phyloP scores from a whole-genome alignment of 2,888 invertebrate genomes.

The Marronus borbonicus region DNA sequence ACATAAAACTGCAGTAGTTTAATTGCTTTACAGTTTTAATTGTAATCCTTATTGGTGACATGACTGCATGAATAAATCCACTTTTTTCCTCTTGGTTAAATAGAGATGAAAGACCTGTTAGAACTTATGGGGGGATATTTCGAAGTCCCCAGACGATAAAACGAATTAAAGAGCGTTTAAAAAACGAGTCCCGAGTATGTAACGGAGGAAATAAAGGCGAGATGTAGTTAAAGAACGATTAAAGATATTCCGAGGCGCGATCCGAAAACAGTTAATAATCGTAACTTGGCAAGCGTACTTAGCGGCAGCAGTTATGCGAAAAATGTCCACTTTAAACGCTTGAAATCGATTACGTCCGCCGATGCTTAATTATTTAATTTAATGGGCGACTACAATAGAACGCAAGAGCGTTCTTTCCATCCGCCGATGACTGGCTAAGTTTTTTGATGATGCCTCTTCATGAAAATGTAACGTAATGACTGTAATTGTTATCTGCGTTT shows the following conservation, averaged over 20 bases:
- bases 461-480: conserved; percentile 15
- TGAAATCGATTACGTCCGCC: conserved; percentile 27
- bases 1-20: too few relatives aligned
- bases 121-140: too few relatives aligned
- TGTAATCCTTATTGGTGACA: too few relatives aligned
- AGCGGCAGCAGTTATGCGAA: not conserved
- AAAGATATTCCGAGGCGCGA: too few relatives aligned
- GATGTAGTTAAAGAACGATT: conserved; percentile 19
- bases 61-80: too few relatives aligned
- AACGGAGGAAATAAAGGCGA: not conserved
- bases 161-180: too few relatives aligned
- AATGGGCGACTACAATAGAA: conserved; percentile 15
- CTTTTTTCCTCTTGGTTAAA: too few relatives aligned
- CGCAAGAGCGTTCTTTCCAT: not conserved
- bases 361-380: conserved; percentile 40
- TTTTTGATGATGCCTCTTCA: not conserved
- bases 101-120: too few relatives aligned
- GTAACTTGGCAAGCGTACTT: conserved; percentile 7
- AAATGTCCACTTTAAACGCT: conserved; percentile 26
- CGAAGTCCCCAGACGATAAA: too few relatives aligned
- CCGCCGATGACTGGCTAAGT: not conserved
- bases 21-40: too few relatives aligned
- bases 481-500: conserved; percentile 20
- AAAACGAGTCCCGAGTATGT: not conserved
- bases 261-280: conserved; percentile 5